Percentiles rank a stretch among this genome's conserved stretches.
These are phyloP conservation scores for Podocnemis expansa DNA, from an alignment of 2,113 vertebrate genomes.

Conservation along the genomic window DNA sequence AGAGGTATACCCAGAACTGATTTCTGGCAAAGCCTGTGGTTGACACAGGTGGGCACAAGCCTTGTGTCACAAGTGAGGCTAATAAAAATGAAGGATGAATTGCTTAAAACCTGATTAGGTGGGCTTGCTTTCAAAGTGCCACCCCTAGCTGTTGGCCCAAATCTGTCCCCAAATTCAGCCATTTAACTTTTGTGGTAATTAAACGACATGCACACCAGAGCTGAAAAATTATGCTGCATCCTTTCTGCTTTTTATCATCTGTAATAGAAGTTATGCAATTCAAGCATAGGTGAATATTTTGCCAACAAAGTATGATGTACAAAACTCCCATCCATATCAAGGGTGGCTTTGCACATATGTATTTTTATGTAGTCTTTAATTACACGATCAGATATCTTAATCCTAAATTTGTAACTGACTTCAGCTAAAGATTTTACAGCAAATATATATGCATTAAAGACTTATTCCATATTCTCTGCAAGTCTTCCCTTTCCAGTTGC, in stretches of 20 bases:
- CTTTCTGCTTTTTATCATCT: not conserved
- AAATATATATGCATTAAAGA: not conserved
- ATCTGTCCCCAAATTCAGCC: slow-evolving; percentile 26
- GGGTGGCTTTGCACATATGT: not conserved
- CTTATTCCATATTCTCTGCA: not conserved
- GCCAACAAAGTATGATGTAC: not conserved
- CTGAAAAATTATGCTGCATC: not conserved
- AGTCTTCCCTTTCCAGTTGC: too few relatives aligned
- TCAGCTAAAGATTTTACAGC: not conserved
- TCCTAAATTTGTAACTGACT: rapidly evolving
- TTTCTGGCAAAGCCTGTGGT: too few relatives aligned
- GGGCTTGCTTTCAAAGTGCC: too few relatives aligned
- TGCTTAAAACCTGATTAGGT: too few relatives aligned
- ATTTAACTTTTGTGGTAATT: not conserved
- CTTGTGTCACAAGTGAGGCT: too few relatives aligned
- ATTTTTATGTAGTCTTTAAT: not conserved
- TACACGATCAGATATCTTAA: not conserved
- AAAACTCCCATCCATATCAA: not conserved
- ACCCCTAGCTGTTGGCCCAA: not conserved
- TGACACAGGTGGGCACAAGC: too few relatives aligned
- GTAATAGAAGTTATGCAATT: not conserved
- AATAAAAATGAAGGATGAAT: too few relatives aligned
- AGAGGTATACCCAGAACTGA: too few relatives aligned
- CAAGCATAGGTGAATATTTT: not conserved
- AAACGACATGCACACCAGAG: rapidly evolving